Percentiles rank a stretch among this genome's conserved stretches.
These are phyloP conservation scores for Protobothrops mucrosquamatus DNA, from an alignment of 2,113 vertebrate genomes.

Conservation along the genomic window DNA sequence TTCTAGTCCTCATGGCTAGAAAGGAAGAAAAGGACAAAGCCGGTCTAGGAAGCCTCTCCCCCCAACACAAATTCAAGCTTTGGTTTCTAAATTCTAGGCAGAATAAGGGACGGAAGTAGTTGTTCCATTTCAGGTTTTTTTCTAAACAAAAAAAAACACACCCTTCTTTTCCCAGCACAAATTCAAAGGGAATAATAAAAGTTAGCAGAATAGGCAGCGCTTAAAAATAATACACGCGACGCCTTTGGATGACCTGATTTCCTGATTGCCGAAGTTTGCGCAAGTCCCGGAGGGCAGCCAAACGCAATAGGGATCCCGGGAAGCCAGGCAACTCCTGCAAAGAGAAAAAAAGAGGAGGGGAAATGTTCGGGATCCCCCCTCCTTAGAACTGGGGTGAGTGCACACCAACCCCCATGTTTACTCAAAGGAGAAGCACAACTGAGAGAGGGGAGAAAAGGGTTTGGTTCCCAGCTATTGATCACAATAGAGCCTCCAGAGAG, in stretches of 20 bases:
- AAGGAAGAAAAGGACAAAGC: neutral
- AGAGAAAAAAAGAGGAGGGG: neutral
- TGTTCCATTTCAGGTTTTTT: neutral
- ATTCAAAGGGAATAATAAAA: neutral
- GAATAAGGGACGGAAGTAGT: neutral
- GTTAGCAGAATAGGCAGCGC: neutral
- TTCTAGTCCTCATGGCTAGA: neutral
- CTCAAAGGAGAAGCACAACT: neutral
- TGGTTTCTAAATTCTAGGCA: neutral
- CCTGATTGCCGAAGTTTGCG: conserved; percentile 63
- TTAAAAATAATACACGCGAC: neutral
- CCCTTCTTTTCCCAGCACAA: neutral
- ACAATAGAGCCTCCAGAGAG: neutral
- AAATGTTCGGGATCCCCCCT: neutral
- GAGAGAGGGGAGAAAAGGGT: neutral
- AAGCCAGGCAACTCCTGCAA: conserved; percentile 82
- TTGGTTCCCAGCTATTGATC: neutral
- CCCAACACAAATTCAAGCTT: no score
- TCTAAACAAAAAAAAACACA: neutral
- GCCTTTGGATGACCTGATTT: conserved; percentile 71
- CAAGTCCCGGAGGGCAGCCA: conserved; percentile 81
- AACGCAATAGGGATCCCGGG: conserved; percentile 86
- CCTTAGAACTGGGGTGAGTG: neutral
- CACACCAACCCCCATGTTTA: neutral
- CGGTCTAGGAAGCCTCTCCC: neutral